Conservation (phyloP, 2,113 vertebrate genomes). For the Psophia crepitans region DNA sequence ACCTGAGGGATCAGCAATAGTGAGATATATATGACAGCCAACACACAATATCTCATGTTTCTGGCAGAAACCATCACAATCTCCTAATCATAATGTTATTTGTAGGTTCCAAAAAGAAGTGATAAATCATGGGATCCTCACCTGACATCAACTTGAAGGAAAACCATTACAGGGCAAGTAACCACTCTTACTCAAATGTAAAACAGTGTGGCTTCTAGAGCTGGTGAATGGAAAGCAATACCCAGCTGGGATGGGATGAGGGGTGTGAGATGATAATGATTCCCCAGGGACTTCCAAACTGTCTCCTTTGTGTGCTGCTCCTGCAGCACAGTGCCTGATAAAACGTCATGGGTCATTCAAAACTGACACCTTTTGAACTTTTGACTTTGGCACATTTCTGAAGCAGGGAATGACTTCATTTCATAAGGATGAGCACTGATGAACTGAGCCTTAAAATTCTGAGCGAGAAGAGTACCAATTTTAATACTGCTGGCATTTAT, state of each 20-base stretch:
- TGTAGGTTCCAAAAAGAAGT: not conserved
- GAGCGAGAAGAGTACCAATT: not conserved
- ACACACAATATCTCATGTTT: not conserved
- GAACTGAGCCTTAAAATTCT: not conserved
- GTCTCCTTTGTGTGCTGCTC: not conserved
- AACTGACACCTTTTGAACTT: not conserved
- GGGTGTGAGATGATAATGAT: not conserved
- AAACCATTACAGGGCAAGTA: not conserved
- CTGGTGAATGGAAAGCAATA: not conserved
- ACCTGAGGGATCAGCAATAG: not conserved
- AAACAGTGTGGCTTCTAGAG: not conserved
- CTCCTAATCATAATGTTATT: not conserved
- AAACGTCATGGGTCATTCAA: not conserved
- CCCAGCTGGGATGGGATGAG: not conserved
- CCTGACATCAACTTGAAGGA: not conserved
- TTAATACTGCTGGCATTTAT: not conserved
- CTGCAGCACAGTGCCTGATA: not conserved
- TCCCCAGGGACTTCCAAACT: not conserved
- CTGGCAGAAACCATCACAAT: not conserved
- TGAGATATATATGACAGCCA: not conserved
- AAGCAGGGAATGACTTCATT: not conserved
- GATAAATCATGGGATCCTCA: not conserved
- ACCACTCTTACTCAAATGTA: not conserved
- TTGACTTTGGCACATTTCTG: not conserved
- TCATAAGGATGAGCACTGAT: not conserved